Evolutionary conservation across 2,113 vertebrate genomes (phyloP), one percentile per base, ranked within the genome.

Genomic region (Oxygymnocypris stewartii): DNA sequence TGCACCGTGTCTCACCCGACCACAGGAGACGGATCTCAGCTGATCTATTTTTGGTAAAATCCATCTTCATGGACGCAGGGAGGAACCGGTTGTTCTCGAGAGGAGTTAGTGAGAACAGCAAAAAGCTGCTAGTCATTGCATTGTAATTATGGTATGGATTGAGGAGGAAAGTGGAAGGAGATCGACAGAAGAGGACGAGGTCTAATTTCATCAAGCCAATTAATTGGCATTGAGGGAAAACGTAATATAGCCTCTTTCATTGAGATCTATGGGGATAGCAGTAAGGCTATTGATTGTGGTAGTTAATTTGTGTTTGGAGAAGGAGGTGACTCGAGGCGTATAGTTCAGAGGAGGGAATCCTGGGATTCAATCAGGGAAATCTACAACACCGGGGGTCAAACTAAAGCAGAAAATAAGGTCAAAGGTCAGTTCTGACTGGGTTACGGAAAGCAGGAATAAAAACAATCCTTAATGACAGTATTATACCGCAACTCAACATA

Each of bases 211-310:
- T 91, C 85, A 90, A 82, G 82, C 40, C 20, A 57, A 79, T 90
- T 92, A 87, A 89, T 67, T 65, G 86, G 42, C 84, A 91, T 86
- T 87, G 87, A 90, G 87, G 88, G 85, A 88, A 91, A 90, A 88
- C 75, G 85, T 54, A 89, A 90, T 91, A 86, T 90, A 75, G 84
- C 18, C 88, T 87, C 86, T 90, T 90, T 86, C 40, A 86, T 79
- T 44, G 84, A 80, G 78, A 89, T 89, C 92, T 75, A 82, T 73
- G 80, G 90, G 87, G 91, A 90, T 76, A 79, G 79, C 73, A 12
- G 85, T 89, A 91, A 92, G 88, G 79, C 82, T 90, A 93, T 93
- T 91, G 93, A 94, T 94, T 91, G 84, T 86, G 35, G 86, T 87
- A 88, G 89, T 92, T 91, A 92, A 93, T 93, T 90, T 92, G 85